Percentiles rank a stretch among this genome's conserved stretches.
Conservation (phyloP, 2,113 vertebrate genomes). For the Epinephelus cyanopodus region DNA sequence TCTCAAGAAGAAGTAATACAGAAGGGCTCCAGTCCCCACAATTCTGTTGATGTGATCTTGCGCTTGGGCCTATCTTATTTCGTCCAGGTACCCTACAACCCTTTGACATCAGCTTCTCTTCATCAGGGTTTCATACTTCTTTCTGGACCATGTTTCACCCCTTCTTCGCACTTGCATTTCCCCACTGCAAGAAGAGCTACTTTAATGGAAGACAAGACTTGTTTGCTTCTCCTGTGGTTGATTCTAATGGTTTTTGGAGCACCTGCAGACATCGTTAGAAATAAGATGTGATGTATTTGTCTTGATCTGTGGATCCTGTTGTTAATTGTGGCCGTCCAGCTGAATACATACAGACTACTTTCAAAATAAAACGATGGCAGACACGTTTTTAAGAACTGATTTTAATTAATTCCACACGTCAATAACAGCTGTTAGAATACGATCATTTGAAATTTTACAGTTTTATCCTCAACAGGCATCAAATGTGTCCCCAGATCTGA, state of each 20-base stretch:
- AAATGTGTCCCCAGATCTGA: slow-evolving; percentile 72
- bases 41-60: no score
- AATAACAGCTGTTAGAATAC: slow-evolving; percentile 86
- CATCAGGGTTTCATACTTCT: no score
- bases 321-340: background rate
- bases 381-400: slow-evolving; percentile 81
- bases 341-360: background rate
- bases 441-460: slow-evolving; percentile 82
- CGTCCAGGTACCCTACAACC: no score
- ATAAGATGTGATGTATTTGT: background rate
- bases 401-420: slow-evolving; percentile 88
- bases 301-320: background rate
- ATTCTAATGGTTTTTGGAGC: background rate
- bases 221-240: no score
- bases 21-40: no score
- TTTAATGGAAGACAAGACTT: no score
- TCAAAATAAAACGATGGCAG: slow-evolving; percentile 61
- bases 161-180: no score
- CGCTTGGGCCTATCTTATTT: no score
- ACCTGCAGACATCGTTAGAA: background rate
- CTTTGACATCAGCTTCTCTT: no score
- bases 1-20: no score
- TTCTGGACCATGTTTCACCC: no score
- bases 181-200: no score
- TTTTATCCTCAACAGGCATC: slow-evolving; percentile 80